phyloP scores from a whole-genome alignment of 2,797 vertebrate species.

The Sitta carolinensis region DNA sequence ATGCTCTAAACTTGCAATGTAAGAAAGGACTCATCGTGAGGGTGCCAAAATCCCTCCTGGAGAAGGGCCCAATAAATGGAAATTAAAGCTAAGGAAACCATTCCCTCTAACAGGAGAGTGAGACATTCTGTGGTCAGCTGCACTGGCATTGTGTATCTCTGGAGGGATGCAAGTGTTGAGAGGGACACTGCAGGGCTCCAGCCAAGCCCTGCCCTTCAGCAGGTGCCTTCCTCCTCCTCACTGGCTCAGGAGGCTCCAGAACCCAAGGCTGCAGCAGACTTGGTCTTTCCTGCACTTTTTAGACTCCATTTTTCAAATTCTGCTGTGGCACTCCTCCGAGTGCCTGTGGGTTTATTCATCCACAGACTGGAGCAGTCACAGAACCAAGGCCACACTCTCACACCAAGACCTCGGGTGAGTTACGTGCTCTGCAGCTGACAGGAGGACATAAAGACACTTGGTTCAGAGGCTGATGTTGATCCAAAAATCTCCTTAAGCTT shows the following conservation, averaged over 20 bases:
- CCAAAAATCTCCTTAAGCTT: background rate
- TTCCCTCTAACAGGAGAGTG: background rate
- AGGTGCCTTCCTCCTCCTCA: background rate
- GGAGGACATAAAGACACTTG: background rate
- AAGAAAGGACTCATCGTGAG: background rate
- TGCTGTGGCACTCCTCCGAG: background rate
- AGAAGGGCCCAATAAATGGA: background rate
- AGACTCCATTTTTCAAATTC: background rate
- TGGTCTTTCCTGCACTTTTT: background rate
- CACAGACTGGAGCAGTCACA: background rate
- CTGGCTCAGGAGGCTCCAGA: background rate
- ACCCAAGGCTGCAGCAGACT: background rate
- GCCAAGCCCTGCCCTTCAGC: background rate
- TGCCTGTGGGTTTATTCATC: background rate
- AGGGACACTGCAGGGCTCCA: background rate
- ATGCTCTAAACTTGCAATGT: background rate
- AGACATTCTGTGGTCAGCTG: background rate
- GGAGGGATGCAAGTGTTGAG: background rate
- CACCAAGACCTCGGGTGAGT: background rate
- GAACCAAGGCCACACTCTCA: background rate
- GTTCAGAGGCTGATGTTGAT: background rate
- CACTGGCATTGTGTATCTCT: background rate
- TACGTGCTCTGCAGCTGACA: background rate
- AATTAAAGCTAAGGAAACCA: background rate
- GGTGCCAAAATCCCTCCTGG: constrained; percentile 2